phyloP scores from a whole-genome alignment of 2,888 invertebrate genomes.

The Nemotelus pantherinus region DNA sequence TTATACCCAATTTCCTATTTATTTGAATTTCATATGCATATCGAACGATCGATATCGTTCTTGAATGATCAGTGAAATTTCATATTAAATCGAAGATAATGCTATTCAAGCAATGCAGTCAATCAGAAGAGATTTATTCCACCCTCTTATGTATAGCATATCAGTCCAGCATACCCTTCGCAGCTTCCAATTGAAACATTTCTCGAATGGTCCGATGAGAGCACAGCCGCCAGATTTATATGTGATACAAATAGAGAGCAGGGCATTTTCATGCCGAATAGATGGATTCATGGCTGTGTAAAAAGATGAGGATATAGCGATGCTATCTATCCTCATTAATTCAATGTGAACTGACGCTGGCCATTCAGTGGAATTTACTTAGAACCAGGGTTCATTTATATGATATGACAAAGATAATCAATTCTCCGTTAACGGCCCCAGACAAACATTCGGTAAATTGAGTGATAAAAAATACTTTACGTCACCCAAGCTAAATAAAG shows the following conservation, averaged over 20 bases:
- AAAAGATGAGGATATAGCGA: constrained; percentile 7
- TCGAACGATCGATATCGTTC: too few species aligned
- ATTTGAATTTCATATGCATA: too few species aligned
- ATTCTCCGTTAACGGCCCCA: constrained; percentile 7
- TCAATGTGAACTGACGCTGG: constrained; percentile 29
- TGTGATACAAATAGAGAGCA: neutral
- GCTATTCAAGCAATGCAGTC: constrained; percentile 12
- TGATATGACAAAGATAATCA: constrained; percentile 15
- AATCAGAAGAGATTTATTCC: constrained; percentile 33
- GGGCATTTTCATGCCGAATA: neutral
- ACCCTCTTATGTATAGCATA: neutral
- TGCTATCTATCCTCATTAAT: constrained; percentile 32
- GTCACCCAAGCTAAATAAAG: neutral
- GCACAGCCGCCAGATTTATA: neutral
- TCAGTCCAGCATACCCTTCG: neutral
- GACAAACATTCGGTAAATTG: neutral
- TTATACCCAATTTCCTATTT: too few species aligned
- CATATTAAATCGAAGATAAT: neutral
- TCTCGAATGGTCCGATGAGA: constrained; percentile 6
- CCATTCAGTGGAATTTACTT: constrained; percentile 22
- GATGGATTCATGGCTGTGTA: neutral
- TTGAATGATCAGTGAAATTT: neutral
- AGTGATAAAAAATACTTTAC: neutral
- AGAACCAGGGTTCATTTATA: neutral
- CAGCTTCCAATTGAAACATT: constrained; percentile 26